phyloP scores from a whole-genome alignment of 2,888 invertebrate species.

The Patella depressa region DNA sequence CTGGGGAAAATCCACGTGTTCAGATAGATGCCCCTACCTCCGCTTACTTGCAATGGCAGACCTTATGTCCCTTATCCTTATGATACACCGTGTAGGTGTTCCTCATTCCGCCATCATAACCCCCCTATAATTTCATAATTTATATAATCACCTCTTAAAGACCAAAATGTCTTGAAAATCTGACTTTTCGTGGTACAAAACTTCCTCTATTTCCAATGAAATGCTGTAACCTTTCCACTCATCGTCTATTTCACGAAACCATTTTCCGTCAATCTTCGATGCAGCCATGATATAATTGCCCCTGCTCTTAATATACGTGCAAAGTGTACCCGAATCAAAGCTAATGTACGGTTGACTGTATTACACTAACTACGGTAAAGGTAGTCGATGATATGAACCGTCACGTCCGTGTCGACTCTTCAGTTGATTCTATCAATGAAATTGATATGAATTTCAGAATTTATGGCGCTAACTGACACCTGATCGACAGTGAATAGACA shows the following conservation, averaged over 20 bases:
- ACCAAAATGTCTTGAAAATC: conserved; percentile 68
- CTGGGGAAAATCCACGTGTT: too few species aligned
- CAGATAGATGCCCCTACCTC: too few species aligned
- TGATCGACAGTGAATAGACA: not conserved
- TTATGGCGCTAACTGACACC: not conserved
- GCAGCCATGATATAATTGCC: not conserved
- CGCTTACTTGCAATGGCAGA: too few species aligned
- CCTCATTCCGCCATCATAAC: too few species aligned
- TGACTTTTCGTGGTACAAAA: conserved; percentile 65
- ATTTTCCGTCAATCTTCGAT: conserved; percentile 76
- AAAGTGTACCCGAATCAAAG: not conserved
- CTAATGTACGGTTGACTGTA: not conserved
- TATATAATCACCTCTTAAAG: conserved; percentile 65
- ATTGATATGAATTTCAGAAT: not conserved
- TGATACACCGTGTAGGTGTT: too few species aligned
- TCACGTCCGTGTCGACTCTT: not conserved
- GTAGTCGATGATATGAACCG: not conserved
- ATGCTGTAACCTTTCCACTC: conserved; percentile 67
- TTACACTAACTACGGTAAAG: not conserved
- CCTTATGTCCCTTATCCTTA: too few species aligned
- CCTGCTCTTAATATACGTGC: not conserved
- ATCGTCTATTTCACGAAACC: conserved; percentile 90
- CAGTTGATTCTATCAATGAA: not conserved
- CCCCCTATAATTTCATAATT: too few species aligned
- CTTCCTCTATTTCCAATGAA: conserved; percentile 65